Evolutionary conservation across 2,888 invertebrate species (phyloP), one percentile per base, ranked within the genome.

Genomic region (Thumatha senex): DNA sequence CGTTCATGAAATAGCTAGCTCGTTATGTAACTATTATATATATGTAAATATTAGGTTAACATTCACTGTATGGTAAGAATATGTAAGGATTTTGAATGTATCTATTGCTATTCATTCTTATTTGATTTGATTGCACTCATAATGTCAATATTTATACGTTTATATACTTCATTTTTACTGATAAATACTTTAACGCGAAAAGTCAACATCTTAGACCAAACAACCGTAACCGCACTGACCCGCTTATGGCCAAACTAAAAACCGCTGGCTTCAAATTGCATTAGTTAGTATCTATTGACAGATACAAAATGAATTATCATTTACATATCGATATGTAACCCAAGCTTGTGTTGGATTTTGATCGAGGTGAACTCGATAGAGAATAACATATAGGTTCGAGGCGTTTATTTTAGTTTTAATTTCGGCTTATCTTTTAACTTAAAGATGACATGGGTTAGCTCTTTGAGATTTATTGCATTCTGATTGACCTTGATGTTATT

Each of bases 291-390:
- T 56, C 52, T 48, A 54, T 60, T 64, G 64, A 55, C 56, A 58
- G 61, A 61, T 60, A 70, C 72, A 71, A 71, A 70, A 67, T 56
- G 65, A 43, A 57, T 24, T 38, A 43, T 58, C 56, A 58, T 58
- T 64, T 63, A 54, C 2, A 2, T 24, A 60, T 58, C 55, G 43
- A 56, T 40, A 46, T 46, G 13, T 54, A n/a, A 7, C 24, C 0
- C 3, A 18, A 4, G 9, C 11, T 3, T 43, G 30, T 10, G 18
- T 12, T 10, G 3, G 2, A 3, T 38, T 5, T 15, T 1, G 13
- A 14, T 24, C 5, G 18, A 24, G 18, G 18, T 24, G 5, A 24
- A 24, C 18, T 24, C 18, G 18, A 24, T 12, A 2, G 9, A 14
- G 31, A 33, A 36, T 1, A 14, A 35, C n/a, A 24, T 9, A 36